Conservation (phyloP, 2,888 invertebrate genomes). For the Lithophane leautieri region DNA sequence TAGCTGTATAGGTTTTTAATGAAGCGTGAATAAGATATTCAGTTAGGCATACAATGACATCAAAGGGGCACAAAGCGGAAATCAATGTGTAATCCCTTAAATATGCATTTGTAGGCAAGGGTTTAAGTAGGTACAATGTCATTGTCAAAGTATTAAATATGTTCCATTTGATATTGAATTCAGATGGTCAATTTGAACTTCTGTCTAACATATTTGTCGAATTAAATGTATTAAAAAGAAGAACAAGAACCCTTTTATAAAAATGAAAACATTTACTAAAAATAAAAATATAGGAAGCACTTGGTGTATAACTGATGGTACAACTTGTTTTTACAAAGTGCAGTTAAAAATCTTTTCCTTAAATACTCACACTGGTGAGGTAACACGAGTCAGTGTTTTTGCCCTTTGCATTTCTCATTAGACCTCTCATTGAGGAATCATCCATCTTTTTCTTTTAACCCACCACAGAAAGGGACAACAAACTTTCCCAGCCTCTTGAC, state of each 20-base stretch:
- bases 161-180: neutral
- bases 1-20: slow-evolving; percentile 49
- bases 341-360: slow-evolving; percentile 48
- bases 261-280: neutral
- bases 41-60: slow-evolving; percentile 18
- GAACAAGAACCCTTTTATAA: neutral
- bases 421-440: slow-evolving; percentile 61
- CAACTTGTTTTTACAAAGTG: slow-evolving; percentile 29
- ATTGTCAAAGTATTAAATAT: slow-evolving; percentile 21
- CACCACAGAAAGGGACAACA: slow-evolving; percentile 31
- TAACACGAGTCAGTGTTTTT: slow-evolving; percentile 62
- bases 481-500: slow-evolving; percentile 47
- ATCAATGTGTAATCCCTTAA: slow-evolving; percentile 36
- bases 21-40: slow-evolving; percentile 49
- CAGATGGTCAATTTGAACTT: neutral
- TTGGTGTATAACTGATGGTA: neutral
- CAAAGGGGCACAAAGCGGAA: slow-evolving; percentile 30
- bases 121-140: slow-evolving; percentile 23
- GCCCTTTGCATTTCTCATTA: slow-evolving; percentile 67
- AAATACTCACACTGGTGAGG: slow-evolving; percentile 40
- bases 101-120: slow-evolving; percentile 6
- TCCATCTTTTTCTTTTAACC: slow-evolving; percentile 45
- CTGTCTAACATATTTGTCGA: neutral
- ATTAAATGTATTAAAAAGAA: neutral
- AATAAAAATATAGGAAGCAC: slow-evolving; percentile 7